Base-by-base conservation (phyloP, 2,888 invertebrate genomes). In the Leptopilina syphax region DNA sequence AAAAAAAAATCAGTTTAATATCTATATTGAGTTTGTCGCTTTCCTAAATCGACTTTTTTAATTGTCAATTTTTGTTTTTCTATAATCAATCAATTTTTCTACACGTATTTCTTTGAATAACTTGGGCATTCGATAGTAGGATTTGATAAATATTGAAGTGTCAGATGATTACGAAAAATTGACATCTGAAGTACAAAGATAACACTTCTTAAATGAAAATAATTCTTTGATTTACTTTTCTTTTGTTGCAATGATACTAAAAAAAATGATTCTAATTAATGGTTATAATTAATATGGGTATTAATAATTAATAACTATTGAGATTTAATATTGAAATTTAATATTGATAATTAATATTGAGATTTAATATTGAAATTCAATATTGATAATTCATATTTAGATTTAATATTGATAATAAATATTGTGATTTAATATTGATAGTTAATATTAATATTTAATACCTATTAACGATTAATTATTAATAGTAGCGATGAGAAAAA, bases 91-190 rank as follows among this genome's bases (percentile, higher is more conserved):
- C 73, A 54, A 57, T 73, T 57, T 73, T n/a, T 54, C 1, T n/a
- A 34, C 34, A 73, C 73, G 54, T 73, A 27, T 57, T 73, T 73
- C 34, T 73, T 57, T 73, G 34, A 54, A 57, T 54, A 73, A 73
- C 57, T 73, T 54, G 54, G 70, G 70, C 70, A 70, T 73, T 73
- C 54, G 57, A 57, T 57, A 41, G 73, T 73, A 57, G 73, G 41
- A 57, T 73, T 34, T 57, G 24, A 68, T 47, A 24, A 70, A 70
- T 24, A 70, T 70, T 41, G 41, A 67, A 68, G n/a, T 63, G 63
- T 68, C 68, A 68, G 68, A 47, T 47, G 68, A 68, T 47, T 68
- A 44, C 68, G 47, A 9, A 44, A 68, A 44, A 68, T 68, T 24
- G 24, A 10, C 10, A 68, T 68, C 68, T 68, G 18, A 18, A 68